Percentiles rank a stretch among this genome's conserved stretches.
These are phyloP conservation scores for Hydrochoerus hydrochaeris DNA, from an alignment of 2,113 vertebrate species.

Conservation along the genomic window DNA sequence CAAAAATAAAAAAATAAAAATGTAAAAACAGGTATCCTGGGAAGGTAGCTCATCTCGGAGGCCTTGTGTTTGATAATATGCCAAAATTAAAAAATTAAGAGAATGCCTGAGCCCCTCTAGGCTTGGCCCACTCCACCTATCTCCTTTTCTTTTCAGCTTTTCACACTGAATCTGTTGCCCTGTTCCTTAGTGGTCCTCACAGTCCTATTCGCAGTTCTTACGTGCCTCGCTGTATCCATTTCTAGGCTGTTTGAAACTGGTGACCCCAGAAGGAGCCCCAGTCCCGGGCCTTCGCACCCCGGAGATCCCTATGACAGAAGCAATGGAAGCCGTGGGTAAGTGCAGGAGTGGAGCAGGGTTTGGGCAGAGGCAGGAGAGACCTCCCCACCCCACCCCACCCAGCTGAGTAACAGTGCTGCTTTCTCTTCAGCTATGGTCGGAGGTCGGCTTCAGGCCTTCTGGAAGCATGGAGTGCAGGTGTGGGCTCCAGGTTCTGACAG, in stretches of 20 bases:
- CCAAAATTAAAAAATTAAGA: neutral
- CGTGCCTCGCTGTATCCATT: neutral
- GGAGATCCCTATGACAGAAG: slow-evolving; percentile 85
- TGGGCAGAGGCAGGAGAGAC: neutral
- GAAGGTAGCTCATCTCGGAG: neutral
- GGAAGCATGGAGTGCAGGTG: slow-evolving; percentile 93
- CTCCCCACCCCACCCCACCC: too few relatives aligned
- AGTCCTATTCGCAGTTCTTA: neutral
- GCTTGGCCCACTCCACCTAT: neutral
- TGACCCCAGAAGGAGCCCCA: slow-evolving; percentile 86
- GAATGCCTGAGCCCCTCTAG: neutral
- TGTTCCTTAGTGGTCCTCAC: neutral
- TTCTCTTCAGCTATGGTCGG: slow-evolving; percentile 87
- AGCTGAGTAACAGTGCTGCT: neutral
- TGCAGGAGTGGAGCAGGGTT: neutral
- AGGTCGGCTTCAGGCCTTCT: slow-evolving; percentile 89
- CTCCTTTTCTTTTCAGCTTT: neutral
- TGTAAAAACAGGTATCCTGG: neutral
- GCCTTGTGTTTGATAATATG: neutral
- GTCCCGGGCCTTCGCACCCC: slow-evolving; percentile 73
- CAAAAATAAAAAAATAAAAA: too few relatives aligned
- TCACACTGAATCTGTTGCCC: neutral
- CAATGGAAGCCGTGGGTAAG: slow-evolving; percentile 90
- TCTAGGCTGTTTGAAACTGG: slow-evolving; percentile 84
- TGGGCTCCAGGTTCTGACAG: slow-evolving; percentile 80